Evolutionary conservation across 2,113 vertebrate species (phyloP).

Genomic region (human (Homo sapiens)): GRCh38 chr2:59500501-59501000

Average conservation of each 20-base stretch:
- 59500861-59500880: background rate
- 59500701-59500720: background rate
- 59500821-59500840: background rate
- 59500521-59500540: slow-evolving; percentile 76
- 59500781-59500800: background rate
- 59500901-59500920: background rate
- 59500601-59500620: background rate
- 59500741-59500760: background rate
- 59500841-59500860: background rate
- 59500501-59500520: slow-evolving; percentile 75
- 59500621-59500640: background rate
- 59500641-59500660: slow-evolving; percentile 71
- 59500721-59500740: background rate
- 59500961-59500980: background rate
- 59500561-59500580: slow-evolving; percentile 68
- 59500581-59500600: background rate
- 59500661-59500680: slow-evolving; percentile 33
- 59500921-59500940: background rate
- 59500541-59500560: slow-evolving; percentile 76
- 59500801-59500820: background rate
- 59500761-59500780: background rate
- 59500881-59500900: background rate
- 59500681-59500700: background rate
- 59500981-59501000: background rate
- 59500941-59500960: background rate